Evolutionary conservation across 1,140 invertebrate species (phyloP).

Genomic region (Philotrypesis tridentata): DNA sequence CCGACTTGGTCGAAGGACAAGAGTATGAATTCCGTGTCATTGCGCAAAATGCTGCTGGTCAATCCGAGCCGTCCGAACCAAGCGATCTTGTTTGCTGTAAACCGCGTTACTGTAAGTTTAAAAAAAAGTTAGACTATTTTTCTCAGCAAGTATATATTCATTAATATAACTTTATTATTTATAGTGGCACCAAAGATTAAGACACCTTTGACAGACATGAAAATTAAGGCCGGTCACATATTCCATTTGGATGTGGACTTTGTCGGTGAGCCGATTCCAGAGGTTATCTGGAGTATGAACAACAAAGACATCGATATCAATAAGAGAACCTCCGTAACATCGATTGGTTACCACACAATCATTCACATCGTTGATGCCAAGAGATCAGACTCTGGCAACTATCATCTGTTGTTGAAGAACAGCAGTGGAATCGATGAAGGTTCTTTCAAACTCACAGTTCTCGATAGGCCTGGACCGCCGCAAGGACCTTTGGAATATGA

Average conservation of each 20-base stretch:
- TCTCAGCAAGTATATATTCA: slow-evolving; percentile 21
- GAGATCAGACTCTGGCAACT: slow-evolving; percentile 87
- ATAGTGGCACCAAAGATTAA: slow-evolving; percentile 93
- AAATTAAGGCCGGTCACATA: slow-evolving; percentile 93
- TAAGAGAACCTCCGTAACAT: slow-evolving; percentile 88
- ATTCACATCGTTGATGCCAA: slow-evolving; percentile 93
- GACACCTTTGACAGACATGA: slow-evolving; percentile 89
- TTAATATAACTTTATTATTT: slow-evolving; percentile 42
- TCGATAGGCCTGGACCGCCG: slow-evolving; percentile 90
- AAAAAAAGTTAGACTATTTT: slow-evolving; percentile 7
- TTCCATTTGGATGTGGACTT: slow-evolving; percentile 95
- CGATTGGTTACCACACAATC: slow-evolving; percentile 92
- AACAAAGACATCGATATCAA: slow-evolving; percentile 83
- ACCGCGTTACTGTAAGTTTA: slow-evolving; percentile 82
- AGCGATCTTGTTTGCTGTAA: slow-evolving; percentile 92
- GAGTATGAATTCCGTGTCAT: slow-evolving; percentile 98
- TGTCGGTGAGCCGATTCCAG: slow-evolving; percentile 91
- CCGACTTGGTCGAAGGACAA: slow-evolving; percentile 92
- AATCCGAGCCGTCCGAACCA: slow-evolving; percentile 95
- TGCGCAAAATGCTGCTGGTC: slow-evolving; percentile 95
- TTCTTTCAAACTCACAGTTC: slow-evolving; percentile 90
- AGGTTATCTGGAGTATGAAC: slow-evolving; percentile 88
- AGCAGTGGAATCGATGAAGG: slow-evolving; percentile 92
- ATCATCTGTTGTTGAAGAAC: slow-evolving; percentile 88
- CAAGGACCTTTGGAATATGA: slow-evolving; percentile 93